Percentiles rank a stretch among this genome's conserved stretches.
phyloP scores from a whole-genome alignment of 2,113 vertebrate species.

The Paramormyrops kingsleyae region DNA sequence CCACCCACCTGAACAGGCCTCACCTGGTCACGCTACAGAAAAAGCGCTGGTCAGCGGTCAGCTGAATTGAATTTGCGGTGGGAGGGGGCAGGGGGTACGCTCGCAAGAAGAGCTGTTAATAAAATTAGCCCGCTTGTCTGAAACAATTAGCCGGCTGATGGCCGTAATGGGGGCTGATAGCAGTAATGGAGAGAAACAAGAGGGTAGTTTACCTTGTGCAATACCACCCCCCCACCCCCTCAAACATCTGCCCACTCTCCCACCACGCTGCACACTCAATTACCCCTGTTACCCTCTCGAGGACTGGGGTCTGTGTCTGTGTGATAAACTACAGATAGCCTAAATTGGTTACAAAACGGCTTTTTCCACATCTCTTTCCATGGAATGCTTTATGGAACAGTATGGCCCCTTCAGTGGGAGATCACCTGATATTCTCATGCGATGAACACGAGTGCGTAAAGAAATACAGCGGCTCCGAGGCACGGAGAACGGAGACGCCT shows the following conservation, averaged over 20 bases:
- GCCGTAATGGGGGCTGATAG: conserved; percentile 24
- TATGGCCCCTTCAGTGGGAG: neutral
- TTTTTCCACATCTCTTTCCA: neutral
- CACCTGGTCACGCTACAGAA: neutral
- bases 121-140: conserved; percentile 18
- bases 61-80: neutral
- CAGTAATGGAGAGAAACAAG: conserved; percentile 20
- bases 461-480: neutral
- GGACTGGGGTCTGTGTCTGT: neutral
- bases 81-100: neutral
- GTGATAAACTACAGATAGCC: neutral
- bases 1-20: neutral
- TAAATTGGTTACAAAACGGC: neutral
- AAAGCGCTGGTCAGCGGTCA: neutral
- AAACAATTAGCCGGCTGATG: conserved; percentile 15
- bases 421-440: neutral
- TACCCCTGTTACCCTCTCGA: neutral
- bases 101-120: conserved; percentile 17
- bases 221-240: conserved; percentile 4
- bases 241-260: conserved; percentile 15
- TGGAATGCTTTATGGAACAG: neutral
- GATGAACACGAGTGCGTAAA: neutral
- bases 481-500: neutral
- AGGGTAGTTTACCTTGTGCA: conserved; percentile 22
- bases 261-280: conserved; percentile 1